Conservation (phyloP, 92 coral and sea anemone genomes). For the Phenganax subtilis region DNA sequence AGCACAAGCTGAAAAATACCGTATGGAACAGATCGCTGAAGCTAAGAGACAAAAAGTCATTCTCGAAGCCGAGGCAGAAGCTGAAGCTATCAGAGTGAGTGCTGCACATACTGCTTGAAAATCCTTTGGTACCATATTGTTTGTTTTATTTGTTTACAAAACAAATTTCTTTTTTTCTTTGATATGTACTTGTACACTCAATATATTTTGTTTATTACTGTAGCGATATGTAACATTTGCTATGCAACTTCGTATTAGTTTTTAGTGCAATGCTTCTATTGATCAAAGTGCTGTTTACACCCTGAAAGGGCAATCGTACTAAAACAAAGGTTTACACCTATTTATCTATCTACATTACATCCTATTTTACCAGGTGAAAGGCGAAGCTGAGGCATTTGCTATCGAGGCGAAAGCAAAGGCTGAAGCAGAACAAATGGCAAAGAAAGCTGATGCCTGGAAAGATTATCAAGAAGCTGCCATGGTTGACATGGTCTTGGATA, state of each 20-base stretch:
- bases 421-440: constrained; percentile 99
- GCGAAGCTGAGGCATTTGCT: constrained; percentile 96
- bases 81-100: constrained; percentile 79
- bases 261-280: too few relatives aligned
- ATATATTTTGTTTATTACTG: not conserved
- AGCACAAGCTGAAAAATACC: constrained; percentile 94
- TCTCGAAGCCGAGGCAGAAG: constrained; percentile 86
- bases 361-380: constrained; percentile 60
- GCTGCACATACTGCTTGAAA: not conserved
- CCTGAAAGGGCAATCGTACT: too few relatives aligned
- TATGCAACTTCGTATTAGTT: too few relatives aligned
- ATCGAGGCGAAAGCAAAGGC: constrained; percentile 97
- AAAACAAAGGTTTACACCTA: too few relatives aligned
- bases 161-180: too few relatives aligned
- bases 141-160: too few relatives aligned
- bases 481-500: constrained; percentile 94
- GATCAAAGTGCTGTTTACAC: too few relatives aligned
- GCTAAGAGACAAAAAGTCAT: constrained; percentile 90
- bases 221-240: not conserved
- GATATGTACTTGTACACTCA: too few relatives aligned
- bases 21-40: constrained; percentile 82
- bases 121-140: too few relatives aligned
- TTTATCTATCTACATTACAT: not conserved
- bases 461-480: constrained; percentile 97
- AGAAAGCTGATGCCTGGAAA: constrained; percentile 99